Evolutionary conservation across 2,113 vertebrate species (phyloP), one percentile per base, ranked within the genome.

Genomic region (Rhombomys opimus): DNA sequence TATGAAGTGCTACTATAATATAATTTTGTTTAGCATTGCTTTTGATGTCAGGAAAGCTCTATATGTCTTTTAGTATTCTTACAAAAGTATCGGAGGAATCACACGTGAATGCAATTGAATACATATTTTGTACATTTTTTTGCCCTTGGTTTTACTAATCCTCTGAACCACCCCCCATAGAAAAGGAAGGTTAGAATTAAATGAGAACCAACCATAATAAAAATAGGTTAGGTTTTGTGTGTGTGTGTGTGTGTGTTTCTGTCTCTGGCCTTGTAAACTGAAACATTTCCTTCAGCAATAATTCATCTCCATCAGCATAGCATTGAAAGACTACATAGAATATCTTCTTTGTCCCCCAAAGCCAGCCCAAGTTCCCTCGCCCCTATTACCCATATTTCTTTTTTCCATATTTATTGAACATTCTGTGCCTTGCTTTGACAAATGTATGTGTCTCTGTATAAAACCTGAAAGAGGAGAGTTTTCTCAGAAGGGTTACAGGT

Each of bases 331-430:
- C 93, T 61, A 80, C 84, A 90, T 18, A 77, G 95, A 96, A 30
- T 93, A 80, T 95, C 86, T 93, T 95, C 97, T 98, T 98, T 97
- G 96, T 97, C 93, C 94, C 82, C 59, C 46, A 84, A 94, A 95
- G 41, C 91, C 84, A 86, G n/a, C 57, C 30, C 89, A 12, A 61
- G 5, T 70, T 35, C 27, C 41, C 89, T 61, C 9, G 11, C 70
- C 7, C n/a, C 32, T 17, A 2, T 50, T 67, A 84, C 38, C 50
- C 88, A 11, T 32, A 59, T 95, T 95, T 89, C 57, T 35, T 92
- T 54, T 13, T 88, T 65, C 17, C 32, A 7, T 27, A 90, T 81
- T 81, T 86, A 59, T 82, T 92, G 88, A 41, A 3, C 32, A 57
- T 70, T 75, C 72, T 89, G 0, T 87, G 63, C 68, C 85, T 80